Conservation (phyloP, 30 jellyfish, hydroid and myxozoan species). For the Hydra vulgaris region DNA sequence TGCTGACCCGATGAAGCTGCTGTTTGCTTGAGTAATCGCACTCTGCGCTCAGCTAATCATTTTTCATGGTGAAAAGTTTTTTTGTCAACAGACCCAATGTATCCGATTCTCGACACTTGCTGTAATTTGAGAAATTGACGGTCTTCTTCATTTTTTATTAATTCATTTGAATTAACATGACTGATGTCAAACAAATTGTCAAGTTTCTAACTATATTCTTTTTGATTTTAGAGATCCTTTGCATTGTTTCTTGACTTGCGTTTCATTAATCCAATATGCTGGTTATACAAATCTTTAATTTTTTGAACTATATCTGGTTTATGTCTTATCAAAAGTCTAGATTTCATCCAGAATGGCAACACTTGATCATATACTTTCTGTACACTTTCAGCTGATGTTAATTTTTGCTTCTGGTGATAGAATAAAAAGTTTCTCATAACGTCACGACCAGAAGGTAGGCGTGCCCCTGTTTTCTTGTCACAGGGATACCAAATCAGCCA, state of each 20-base stretch:
- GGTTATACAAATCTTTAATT: not conserved
- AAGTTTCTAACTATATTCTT: not conserved
- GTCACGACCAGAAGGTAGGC: not conserved
- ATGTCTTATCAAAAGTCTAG: not conserved
- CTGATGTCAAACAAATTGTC: not conserved
- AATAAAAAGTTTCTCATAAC: not conserved
- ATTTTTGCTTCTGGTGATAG: not conserved
- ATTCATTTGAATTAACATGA: not conserved
- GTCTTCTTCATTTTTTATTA: not conserved
- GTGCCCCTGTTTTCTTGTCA: not conserved
- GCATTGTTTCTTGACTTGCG: not conserved
- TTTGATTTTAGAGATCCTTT: not conserved
- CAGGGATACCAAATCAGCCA: not conserved
- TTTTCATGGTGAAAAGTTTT: not conserved
- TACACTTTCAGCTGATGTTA: not conserved
- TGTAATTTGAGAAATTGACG: not conserved
- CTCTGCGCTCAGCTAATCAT: not conserved
- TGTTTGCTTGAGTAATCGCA: not conserved
- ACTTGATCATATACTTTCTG: not conserved
- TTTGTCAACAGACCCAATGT: not conserved
- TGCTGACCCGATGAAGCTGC: not conserved
- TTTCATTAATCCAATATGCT: not conserved
- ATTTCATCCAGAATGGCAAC: not conserved
- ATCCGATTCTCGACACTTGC: not conserved
- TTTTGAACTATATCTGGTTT: not conserved